A percentile compares a stretch with the other conserved stretches of the same genome.
Evolutionary conservation across 2,113 vertebrate species (phyloP).

Genomic region (Propithecus coquereli): DNA sequence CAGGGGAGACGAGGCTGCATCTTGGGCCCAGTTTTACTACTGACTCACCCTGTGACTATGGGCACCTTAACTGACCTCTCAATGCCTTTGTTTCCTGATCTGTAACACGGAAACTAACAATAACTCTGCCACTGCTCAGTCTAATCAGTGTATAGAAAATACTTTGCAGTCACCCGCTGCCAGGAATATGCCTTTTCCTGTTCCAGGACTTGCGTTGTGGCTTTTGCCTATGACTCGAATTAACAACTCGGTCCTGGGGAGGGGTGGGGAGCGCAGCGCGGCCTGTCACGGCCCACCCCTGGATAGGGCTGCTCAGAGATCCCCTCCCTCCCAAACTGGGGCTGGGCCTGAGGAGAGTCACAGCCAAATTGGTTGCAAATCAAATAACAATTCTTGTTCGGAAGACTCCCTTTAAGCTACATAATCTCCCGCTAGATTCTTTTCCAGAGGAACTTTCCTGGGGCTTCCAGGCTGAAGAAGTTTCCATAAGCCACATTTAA

Average conservation of each 20-base stretch:
- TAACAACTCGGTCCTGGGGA: not conserved
- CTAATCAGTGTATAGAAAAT: not conserved
- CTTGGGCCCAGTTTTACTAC: not conserved
- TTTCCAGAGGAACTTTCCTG: not conserved
- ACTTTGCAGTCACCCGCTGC: not conserved
- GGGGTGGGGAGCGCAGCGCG: not conserved
- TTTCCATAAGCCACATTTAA: not conserved
- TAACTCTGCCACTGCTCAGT: not conserved
- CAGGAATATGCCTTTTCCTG: not conserved
- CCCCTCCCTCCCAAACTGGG: not conserved
- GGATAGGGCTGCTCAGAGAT: not conserved
- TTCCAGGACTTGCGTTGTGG: not conserved
- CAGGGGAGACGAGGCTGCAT: not conserved
- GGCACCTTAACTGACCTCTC: not conserved
- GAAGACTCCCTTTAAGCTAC: not conserved
- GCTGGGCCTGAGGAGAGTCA: not conserved
- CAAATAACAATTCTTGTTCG: not conserved
- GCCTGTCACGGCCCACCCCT: no score
- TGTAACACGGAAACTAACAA: not conserved
- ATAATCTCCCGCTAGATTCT: not conserved
- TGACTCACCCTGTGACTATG: not conserved
- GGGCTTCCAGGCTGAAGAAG: not conserved
- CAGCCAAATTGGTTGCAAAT: not conserved
- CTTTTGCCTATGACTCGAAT: not conserved
- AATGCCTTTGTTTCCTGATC: not conserved